Percentiles rank a stretch among this genome's conserved stretches.
Conservation (phyloP, 2,113 vertebrate species). For the Brienomyrus longianalis region DNA sequence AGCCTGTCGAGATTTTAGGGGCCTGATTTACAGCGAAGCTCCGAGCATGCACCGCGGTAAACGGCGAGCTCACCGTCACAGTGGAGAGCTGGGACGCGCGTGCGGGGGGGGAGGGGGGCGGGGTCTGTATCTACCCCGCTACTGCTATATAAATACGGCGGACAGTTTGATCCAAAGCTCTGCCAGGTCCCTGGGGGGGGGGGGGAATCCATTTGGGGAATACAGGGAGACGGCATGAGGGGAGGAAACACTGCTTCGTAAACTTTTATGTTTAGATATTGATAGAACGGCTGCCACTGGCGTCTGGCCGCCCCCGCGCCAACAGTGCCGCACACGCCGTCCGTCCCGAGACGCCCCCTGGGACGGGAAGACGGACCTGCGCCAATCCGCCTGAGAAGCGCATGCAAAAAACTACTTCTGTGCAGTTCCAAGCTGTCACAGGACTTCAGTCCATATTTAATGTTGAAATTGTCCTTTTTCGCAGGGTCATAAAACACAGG, state of each 20-base stretch:
- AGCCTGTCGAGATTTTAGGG: conserved; percentile 21
- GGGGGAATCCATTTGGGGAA: conserved; percentile 6
- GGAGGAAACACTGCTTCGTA: conserved; percentile 14
- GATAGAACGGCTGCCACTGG: conserved; percentile 9
- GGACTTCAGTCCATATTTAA: background rate
- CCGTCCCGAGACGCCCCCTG: background rate
- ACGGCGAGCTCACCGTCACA: background rate
- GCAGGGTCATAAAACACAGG: background rate
- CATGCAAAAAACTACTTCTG: background rate
- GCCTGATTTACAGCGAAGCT: conserved; percentile 14
- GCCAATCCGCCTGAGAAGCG: background rate
- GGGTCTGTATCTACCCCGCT: background rate
- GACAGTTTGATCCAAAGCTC: background rate
- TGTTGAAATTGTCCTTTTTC: background rate
- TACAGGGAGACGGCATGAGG: background rate
- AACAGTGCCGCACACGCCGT: background rate
- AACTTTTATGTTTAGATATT: conserved; percentile 29
- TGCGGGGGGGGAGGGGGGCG: background rate
- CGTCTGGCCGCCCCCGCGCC: background rate
- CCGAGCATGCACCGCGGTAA: background rate
- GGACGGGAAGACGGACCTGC: background rate
- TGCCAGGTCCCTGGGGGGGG: background rate
- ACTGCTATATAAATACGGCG: background rate
- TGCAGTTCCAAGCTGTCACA: background rate
- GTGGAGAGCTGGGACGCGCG: background rate